phyloP scores from a whole-genome alignment of 1,140 invertebrate species.

The Anthonomus grandis region DNA sequence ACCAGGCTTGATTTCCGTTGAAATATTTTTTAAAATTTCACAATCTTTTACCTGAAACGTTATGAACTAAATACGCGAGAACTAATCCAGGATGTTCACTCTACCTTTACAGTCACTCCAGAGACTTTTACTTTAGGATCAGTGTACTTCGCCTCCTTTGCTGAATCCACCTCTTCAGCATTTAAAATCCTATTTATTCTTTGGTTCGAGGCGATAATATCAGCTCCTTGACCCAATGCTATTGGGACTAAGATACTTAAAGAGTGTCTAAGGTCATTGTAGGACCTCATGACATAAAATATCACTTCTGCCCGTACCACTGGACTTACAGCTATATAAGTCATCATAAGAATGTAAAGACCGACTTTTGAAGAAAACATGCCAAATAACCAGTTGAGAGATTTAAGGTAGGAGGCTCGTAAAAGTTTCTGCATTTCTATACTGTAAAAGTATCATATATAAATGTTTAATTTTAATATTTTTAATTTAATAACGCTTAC shows the following conservation, averaged over 20 bases:
- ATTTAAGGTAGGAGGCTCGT: slow-evolving; percentile 10
- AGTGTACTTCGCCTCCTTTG: slow-evolving; percentile 5
- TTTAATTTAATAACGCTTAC: slow-evolving; percentile 18
- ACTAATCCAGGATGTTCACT: background rate
- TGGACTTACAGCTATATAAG: slow-evolving; percentile 20
- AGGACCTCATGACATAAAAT: slow-evolving; percentile 30
- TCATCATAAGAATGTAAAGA: slow-evolving; percentile 28
- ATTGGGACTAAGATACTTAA: slow-evolving; percentile 24
- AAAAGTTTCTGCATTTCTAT: slow-evolving; percentile 28
- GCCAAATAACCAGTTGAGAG: slow-evolving; percentile 17
- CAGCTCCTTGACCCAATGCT: slow-evolving; percentile 55
- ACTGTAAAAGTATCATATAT: slow-evolving; percentile 18
- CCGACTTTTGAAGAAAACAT: slow-evolving; percentile 22
- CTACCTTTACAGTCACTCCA: slow-evolving; percentile 22
- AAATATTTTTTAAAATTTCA: slow-evolving; percentile 53
- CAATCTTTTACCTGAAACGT: slow-evolving; percentile 28
- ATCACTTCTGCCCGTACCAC: slow-evolving; percentile 24
- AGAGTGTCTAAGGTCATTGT: slow-evolving; percentile 16
- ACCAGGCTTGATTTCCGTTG: slow-evolving; percentile 60
- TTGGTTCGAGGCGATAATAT: slow-evolving; percentile 40
- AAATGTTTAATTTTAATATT: slow-evolving; percentile 4
- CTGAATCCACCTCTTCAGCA: slow-evolving; percentile 25
- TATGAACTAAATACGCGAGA: background rate
- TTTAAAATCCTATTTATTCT: slow-evolving; percentile 34
- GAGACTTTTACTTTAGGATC: slow-evolving; percentile 13